Evolutionary conservation across 1,140 invertebrate species (phyloP).

Genomic region (Dendroctonus ponderosae): DNA sequence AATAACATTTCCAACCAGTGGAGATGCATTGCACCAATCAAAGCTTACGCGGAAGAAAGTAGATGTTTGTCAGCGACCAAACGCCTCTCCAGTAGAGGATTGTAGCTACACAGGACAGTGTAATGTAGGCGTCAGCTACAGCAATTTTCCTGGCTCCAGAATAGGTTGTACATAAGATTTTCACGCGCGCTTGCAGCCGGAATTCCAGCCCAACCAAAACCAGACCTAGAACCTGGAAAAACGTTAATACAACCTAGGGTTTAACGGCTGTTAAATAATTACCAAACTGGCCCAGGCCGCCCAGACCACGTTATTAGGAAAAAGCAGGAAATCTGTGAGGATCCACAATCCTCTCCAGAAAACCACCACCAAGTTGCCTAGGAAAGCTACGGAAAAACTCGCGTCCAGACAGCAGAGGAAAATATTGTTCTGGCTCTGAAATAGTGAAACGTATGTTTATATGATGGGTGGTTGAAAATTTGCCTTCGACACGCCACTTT

Average conservation of each 20-base stretch:
- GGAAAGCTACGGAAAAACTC: conserved; percentile 22
- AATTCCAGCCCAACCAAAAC: conserved; percentile 68
- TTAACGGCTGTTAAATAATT: conserved; percentile 6
- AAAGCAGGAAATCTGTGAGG: conserved; percentile 9
- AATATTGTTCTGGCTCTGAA: conserved; percentile 12
- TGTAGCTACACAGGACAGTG: conserved; percentile 74
- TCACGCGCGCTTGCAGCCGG: conserved; percentile 68
- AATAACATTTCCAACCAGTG: background rate
- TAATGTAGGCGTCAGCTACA: conserved; percentile 70
- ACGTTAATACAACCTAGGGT: background rate
- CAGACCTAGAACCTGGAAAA: conserved; percentile 70
- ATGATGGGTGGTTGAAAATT: too few relatives aligned
- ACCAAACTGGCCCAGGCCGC: conserved; percentile 27
- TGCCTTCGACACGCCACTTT: too few relatives aligned
- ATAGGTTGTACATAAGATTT: conserved; percentile 63
- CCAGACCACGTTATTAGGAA: conserved; percentile 23
- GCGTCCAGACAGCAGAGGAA: conserved; percentile 9
- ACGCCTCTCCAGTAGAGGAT: conserved; percentile 84
- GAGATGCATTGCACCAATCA: background rate
- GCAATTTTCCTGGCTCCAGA: conserved; percentile 63
- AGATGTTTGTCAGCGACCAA: conserved; percentile 75
- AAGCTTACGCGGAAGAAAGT: conserved; percentile 66
- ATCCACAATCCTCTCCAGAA: conserved; percentile 27
- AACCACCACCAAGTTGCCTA: conserved; percentile 24
- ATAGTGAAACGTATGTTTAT: background rate